Conservation (phyloP, 2,113 vertebrate genomes). For the Penelope pileata region DNA sequence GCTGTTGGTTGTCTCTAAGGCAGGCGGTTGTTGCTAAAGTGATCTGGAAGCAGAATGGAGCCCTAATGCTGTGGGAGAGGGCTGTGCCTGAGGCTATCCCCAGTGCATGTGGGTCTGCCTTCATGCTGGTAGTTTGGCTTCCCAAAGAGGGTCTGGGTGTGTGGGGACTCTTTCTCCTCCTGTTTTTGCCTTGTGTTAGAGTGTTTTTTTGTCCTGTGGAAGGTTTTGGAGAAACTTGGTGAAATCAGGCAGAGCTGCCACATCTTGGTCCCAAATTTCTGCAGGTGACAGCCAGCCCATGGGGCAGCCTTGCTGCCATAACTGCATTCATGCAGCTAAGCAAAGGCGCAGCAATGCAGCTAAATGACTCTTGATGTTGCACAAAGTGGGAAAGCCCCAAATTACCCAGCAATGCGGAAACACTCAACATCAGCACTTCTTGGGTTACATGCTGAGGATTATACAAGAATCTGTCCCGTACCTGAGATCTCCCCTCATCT, state of each 20-base stretch:
- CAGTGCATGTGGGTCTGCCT: background rate
- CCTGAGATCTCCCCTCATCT: background rate
- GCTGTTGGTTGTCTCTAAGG: slow-evolving; percentile 27
- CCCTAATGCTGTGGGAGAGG: background rate
- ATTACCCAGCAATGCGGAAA: background rate
- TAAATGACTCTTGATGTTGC: background rate
- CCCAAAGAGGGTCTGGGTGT: background rate
- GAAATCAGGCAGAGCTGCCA: background rate
- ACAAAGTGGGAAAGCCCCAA: background rate
- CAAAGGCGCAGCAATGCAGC: background rate
- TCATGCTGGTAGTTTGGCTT: background rate
- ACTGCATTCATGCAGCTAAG: background rate
- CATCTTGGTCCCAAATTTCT: background rate
- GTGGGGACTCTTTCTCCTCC: background rate
- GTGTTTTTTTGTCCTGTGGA: background rate
- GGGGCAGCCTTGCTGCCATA: background rate
- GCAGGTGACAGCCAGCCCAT: no score
- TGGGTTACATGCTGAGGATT: background rate
- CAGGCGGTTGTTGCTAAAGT: slow-evolving; percentile 31
- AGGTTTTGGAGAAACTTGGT: background rate
- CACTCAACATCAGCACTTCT: background rate
- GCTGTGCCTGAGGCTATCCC: background rate
- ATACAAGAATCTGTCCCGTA: rapidly evolving
- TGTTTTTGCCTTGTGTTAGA: background rate
- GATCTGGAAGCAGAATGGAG: slow-evolving; percentile 25